A percentile compares a stretch with the other conserved stretches of the same genome.
phyloP scores from a whole-genome alignment of 2,113 vertebrate genomes.

The Suncus etruscus region DNA sequence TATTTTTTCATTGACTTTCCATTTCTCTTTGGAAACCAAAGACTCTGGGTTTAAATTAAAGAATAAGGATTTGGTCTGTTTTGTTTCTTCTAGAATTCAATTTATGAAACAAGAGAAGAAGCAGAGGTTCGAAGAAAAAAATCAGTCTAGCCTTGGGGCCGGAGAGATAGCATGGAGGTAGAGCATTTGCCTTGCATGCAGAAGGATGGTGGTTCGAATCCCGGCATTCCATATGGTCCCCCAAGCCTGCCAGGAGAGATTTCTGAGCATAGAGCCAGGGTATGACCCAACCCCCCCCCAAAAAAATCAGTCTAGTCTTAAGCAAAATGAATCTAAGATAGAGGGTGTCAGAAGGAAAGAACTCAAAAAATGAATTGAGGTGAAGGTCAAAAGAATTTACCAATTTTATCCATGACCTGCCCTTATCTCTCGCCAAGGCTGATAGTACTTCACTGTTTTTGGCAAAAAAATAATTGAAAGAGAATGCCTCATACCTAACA shows the following conservation, averaged over 20 bases:
- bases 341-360: slow-evolving; percentile 11
- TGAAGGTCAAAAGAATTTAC: slow-evolving; percentile 15
- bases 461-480: neutral
- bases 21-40: slow-evolving; percentile 51
- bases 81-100: slow-evolving; percentile 47
- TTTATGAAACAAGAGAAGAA: neutral
- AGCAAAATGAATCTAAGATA: slow-evolving; percentile 21
- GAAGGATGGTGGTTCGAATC: no score
- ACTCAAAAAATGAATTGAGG: neutral
- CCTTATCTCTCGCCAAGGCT: neutral
- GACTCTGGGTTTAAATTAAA: slow-evolving; percentile 31
- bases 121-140: neutral
- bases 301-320: slow-evolving; percentile 20
- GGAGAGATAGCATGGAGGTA: no score
- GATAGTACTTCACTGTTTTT: neutral
- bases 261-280: no score
- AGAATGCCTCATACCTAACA: slow-evolving; percentile 43
- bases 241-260: no score
- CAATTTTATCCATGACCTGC: neutral
- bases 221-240: no score
- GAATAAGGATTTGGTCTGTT: slow-evolving; percentile 14
- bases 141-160: no score
- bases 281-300: no score
- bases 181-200: no score
- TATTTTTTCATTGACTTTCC: neutral